phyloP scores from a whole-genome alignment of 2,888 invertebrate genomes.

The Melanotus villosus region DNA sequence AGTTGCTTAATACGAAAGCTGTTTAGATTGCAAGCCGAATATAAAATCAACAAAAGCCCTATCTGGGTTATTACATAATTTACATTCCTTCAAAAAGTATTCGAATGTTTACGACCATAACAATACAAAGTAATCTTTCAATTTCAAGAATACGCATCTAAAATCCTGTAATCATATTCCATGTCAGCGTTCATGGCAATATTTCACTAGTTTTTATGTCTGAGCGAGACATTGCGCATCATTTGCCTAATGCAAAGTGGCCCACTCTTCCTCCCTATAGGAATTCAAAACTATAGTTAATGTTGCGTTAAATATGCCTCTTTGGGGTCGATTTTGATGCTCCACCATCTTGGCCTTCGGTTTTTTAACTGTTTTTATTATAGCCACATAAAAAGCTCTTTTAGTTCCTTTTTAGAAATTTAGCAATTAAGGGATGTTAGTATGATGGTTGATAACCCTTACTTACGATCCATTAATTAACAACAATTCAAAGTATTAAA shows the following conservation, averaged over 20 bases:
- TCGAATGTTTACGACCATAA: conserved; percentile 55
- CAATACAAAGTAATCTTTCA: conserved; percentile 66
- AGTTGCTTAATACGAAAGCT: too few relatives aligned
- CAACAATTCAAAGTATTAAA: too few relatives aligned
- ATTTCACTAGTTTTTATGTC: conserved; percentile 64
- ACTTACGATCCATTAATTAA: too few relatives aligned
- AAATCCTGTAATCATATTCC: conserved; percentile 65
- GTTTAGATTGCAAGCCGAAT: neutral
- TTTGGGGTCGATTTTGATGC: conserved; percentile 43
- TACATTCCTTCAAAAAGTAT: conserved; percentile 43
- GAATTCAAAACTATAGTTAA: conserved; percentile 67
- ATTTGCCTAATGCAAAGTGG: conserved; percentile 67
- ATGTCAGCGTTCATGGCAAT: conserved; percentile 61
- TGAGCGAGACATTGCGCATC: conserved; percentile 62
- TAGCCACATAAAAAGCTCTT: too few relatives aligned
- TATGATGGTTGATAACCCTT: too few relatives aligned
- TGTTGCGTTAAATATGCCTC: conserved; percentile 66
- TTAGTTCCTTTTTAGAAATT: too few relatives aligned
- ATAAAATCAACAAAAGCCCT: neutral
- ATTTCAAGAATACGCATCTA: conserved; percentile 63
- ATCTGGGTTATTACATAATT: conserved; percentile 38
- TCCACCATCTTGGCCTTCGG: neutral
- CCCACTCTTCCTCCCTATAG: conserved; percentile 61
- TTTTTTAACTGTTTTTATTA: neutral
- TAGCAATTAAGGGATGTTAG: too few relatives aligned